Evolutionary conservation across 1,140 invertebrate species (phyloP).

Genomic region (Pogonomyrmex barbatus): DNA sequence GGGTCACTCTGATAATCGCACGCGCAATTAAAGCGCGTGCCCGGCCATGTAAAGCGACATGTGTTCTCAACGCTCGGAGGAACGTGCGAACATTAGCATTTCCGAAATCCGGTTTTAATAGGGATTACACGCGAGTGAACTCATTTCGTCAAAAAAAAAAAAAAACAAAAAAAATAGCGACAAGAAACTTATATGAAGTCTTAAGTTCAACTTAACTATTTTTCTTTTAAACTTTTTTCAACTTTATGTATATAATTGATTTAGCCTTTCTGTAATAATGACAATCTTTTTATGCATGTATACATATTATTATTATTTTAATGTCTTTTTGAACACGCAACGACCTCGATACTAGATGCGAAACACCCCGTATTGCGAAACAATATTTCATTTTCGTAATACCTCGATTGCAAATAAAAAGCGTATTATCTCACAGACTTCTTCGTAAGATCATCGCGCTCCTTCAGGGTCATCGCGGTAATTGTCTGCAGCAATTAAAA

Average conservation of each 20-base stretch:
- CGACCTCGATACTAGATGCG: not conserved
- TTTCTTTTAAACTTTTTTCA: not conserved
- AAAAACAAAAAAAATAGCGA: not conserved
- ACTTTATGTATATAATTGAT: not conserved
- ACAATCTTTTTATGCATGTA: not conserved
- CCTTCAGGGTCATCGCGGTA: conserved; percentile 47
- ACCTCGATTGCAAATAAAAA: conserved; percentile 48
- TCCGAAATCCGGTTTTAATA: conserved; percentile 22
- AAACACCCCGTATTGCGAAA: not conserved
- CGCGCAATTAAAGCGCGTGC: conserved; percentile 56
- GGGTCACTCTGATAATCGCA: conserved; percentile 64
- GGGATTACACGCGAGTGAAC: not conserved
- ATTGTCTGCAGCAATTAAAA: conserved; percentile 56
- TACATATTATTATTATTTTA: not conserved
- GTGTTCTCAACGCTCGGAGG: not conserved
- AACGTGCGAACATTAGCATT: conserved; percentile 44
- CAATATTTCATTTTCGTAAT: conserved; percentile 42
- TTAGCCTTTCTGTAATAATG: not conserved
- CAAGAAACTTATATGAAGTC: not conserved
- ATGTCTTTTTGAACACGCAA: not conserved
- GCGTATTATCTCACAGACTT: conserved; percentile 30
- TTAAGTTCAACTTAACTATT: not conserved
- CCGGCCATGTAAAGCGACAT: not conserved
- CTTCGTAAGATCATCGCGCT: conserved; percentile 15
- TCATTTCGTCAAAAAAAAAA: not conserved